Evolutionary conservation across 2,888 invertebrate genomes (phyloP).

Genomic region (Drosophila atripex): DNA sequence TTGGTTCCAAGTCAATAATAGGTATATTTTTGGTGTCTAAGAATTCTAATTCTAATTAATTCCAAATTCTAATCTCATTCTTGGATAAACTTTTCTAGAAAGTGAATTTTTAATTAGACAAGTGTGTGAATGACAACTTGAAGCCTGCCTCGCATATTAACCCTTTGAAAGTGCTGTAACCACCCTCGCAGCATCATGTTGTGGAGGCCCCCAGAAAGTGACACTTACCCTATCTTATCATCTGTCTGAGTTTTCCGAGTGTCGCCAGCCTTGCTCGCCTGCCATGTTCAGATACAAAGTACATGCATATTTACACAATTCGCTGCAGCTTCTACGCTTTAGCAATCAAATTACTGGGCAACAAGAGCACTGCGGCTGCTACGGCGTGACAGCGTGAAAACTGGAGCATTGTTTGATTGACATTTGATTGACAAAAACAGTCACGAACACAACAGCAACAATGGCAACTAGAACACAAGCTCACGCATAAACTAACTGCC

Average conservation of each 20-base stretch:
- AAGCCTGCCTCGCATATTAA: background rate
- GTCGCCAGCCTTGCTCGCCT: slow-evolving; percentile 40
- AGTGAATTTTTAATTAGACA: background rate
- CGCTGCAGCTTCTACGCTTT: slow-evolving; percentile 75
- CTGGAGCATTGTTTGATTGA: slow-evolving; percentile 70
- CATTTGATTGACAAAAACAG: slow-evolving; percentile 72
- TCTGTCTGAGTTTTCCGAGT: slow-evolving; percentile 23
- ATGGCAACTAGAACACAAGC: slow-evolving; percentile 36
- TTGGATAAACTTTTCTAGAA: background rate
- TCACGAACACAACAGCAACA: slow-evolving; percentile 18
- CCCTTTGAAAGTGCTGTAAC: background rate
- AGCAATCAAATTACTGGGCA: slow-evolving; percentile 76
- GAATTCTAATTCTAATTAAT: slow-evolving; percentile 2
- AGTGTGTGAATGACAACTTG: slow-evolving; percentile 1
- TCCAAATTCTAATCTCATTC: background rate
- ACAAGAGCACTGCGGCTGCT: slow-evolving; percentile 32
- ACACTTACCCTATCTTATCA: slow-evolving; percentile 63
- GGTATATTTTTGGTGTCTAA: background rate
- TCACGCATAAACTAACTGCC: slow-evolving; percentile 35
- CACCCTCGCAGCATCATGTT: slow-evolving; percentile 54
- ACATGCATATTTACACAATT: slow-evolving; percentile 77
- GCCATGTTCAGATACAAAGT: slow-evolving; percentile 64
- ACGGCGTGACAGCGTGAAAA: slow-evolving; percentile 48
- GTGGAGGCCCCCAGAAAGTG: slow-evolving; percentile 1
- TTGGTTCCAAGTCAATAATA: background rate